Conservation (phyloP, 2,888 invertebrate genomes). For the Xylophagus ater region DNA sequence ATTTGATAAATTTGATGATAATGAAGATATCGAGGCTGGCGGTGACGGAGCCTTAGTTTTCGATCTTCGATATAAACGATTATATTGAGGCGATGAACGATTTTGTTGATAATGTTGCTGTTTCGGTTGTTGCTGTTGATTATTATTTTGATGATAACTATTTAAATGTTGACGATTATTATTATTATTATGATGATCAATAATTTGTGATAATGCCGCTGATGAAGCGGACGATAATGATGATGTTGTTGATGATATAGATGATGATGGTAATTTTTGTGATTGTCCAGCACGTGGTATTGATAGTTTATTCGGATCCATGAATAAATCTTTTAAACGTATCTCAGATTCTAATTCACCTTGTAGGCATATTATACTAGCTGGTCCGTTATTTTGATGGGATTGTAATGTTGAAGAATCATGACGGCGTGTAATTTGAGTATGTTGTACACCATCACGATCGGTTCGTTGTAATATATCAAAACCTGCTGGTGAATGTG, state of each 20-base stretch:
- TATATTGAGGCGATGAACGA: slow-evolving; percentile 20
- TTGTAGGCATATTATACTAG: slow-evolving; percentile 16
- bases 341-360: slow-evolving; percentile 17
- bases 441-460: slow-evolving; percentile 26
- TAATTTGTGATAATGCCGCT: slow-evolving; percentile 4
- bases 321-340: slow-evolving; percentile 12
- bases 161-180: slow-evolving; percentile 1
- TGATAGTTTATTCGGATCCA: slow-evolving; percentile 17
- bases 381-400: slow-evolving; percentile 12
- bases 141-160: neutral
- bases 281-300: slow-evolving; percentile 20
- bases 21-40: slow-evolving; percentile 18
- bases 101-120: slow-evolving; percentile 17
- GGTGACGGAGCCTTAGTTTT: slow-evolving; percentile 30
- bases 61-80: slow-evolving; percentile 30
- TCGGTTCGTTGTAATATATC: slow-evolving; percentile 23
- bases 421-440: slow-evolving; percentile 33
- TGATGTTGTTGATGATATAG: slow-evolving; percentile 24
- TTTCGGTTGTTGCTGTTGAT: slow-evolving; percentile 3
- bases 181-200: slow-evolving; percentile 12
- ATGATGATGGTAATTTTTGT: slow-evolving; percentile 7
- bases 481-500: slow-evolving; percentile 18
- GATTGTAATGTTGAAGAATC: slow-evolving; percentile 10
- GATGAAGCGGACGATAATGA: slow-evolving; percentile 23
- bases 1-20: no score